Base-by-base conservation (phyloP, 2,888 invertebrate species). In the Rhimphoctona megacephalus region DNA sequence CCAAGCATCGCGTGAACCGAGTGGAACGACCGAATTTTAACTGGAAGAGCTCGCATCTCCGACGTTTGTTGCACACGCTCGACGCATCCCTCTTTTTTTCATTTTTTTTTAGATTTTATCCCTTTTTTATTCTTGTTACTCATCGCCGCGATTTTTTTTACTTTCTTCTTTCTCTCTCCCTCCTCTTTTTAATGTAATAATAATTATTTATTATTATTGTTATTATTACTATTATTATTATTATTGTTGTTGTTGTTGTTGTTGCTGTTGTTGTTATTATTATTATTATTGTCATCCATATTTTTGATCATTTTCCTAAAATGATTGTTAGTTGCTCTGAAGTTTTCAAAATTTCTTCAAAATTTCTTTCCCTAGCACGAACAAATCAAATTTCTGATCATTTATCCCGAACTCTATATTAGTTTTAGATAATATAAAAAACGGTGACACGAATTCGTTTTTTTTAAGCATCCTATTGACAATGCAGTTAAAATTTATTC, bases 21-120 rank as follows among this genome's bases (percentile, higher is more conserved):
- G 86, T 88, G 85, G 85, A 88, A 88, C 86, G 88, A 88, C 88
- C 85, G 88, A 88, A 88, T 88, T 88, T 87, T 64, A 85, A 88
- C 83, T 79, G 85, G 81, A 77, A 46, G 57, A 85, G 81, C 70
- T 64, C 74, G 84, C 81, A 82, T 78, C 76, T 73, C 64, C 69
- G 30, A 9, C 76, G 67, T 43, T 39, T 22, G 30, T n/a, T 49
- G 19, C 54, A 74, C 57, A 57, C 74, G 43, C 54, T 57, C 74
- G 17, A 4, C 57, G 25, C 72, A 43, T 54, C 57, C 22, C 66
- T 54, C 57, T 36, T 76, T 36, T 66, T 22, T 64, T 25, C 22
- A 2, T 43, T 43, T 2, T 66, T 61, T 46, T 17, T 17, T 46
- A 5, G 1, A 67, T 36, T 39, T 39, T 67, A 36, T 39, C 9